These are phyloP conservation scores for Neoniphon sammara DNA, from an alignment of 2,797 vertebrate species.

Conservation along the genomic window DNA sequence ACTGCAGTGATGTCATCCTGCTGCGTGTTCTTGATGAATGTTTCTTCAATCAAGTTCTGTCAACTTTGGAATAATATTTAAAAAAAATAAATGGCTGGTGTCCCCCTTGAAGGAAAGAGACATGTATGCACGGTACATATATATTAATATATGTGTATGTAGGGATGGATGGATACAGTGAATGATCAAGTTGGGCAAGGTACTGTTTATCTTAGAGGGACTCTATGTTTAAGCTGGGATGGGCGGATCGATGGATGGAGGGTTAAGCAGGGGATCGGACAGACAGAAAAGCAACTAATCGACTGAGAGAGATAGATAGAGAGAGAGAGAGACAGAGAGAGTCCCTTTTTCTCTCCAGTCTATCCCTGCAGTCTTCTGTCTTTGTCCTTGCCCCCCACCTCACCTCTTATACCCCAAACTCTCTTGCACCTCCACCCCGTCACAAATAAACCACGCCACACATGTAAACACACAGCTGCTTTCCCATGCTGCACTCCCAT, in stretches of 20 bases:
- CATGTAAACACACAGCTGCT: not conserved
- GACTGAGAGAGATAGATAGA: not conserved
- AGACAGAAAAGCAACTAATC: not conserved
- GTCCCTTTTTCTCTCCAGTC: not conserved
- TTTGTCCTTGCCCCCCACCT: not conserved
- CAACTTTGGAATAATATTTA: too few species aligned
- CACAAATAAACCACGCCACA: not conserved
- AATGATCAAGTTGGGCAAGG: not conserved
- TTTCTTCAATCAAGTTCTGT: too few species aligned
- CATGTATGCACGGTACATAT: too few species aligned
- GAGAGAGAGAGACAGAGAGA: not conserved
- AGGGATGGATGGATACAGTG: too few species aligned
- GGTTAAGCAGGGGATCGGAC: too few species aligned
- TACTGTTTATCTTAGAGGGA: not conserved
- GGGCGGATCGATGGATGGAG: constrained; percentile 73
- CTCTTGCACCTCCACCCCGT: not conserved
- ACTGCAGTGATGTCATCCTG: too few species aligned
- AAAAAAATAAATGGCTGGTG: too few species aligned
- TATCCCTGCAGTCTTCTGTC: not conserved
- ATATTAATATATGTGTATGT: too few species aligned
- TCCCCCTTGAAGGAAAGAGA: not conserved
- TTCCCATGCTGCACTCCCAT: constrained; percentile 4
- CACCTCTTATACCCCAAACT: not conserved
- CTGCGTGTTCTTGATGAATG: too few species aligned
- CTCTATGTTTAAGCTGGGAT: constrained; percentile 21